These are phyloP conservation scores for Trachurus trachurus DNA, from an alignment of 2,797 vertebrate species.

Conservation along the genomic window DNA sequence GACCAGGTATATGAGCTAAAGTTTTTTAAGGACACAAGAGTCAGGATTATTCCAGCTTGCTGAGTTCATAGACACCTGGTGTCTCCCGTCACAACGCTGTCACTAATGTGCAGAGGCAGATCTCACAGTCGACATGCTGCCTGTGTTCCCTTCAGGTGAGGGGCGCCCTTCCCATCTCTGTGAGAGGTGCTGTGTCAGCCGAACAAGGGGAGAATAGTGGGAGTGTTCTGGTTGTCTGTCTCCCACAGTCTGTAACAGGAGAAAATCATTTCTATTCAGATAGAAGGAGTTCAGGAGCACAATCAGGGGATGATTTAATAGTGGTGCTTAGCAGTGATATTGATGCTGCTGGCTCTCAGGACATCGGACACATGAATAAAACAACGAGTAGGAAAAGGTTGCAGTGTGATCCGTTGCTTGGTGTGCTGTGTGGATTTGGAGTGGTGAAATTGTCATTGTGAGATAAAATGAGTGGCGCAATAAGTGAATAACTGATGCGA, in stretches of 20 bases:
- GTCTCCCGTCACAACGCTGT: conserved; percentile 42
- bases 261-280: neutral
- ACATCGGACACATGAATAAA: conserved; percentile 2
- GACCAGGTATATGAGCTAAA: neutral
- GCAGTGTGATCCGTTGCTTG: neutral
- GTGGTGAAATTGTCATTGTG: neutral
- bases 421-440: neutral
- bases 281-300: neutral
- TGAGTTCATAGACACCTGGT: conserved; percentile 32
- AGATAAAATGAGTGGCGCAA: neutral
- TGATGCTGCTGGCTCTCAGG: conserved; percentile 14
- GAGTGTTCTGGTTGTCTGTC: conserved; percentile 35
- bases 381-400: neutral
- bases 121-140: conserved; percentile 33
- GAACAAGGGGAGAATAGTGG: conserved; percentile 17
- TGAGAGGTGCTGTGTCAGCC: conserved; percentile 60
- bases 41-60: neutral
- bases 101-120: conserved; percentile 45
- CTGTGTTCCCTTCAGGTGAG: conserved; percentile 37
- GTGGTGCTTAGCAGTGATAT: neutral
- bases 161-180: conserved; percentile 38
- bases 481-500: neutral
- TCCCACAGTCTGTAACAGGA: conserved; percentile 16
- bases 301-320: conserved; percentile 16
- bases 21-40: neutral